phyloP scores from a whole-genome alignment of 2,888 invertebrate genomes.

The Chromoteleia sp. region DNA sequence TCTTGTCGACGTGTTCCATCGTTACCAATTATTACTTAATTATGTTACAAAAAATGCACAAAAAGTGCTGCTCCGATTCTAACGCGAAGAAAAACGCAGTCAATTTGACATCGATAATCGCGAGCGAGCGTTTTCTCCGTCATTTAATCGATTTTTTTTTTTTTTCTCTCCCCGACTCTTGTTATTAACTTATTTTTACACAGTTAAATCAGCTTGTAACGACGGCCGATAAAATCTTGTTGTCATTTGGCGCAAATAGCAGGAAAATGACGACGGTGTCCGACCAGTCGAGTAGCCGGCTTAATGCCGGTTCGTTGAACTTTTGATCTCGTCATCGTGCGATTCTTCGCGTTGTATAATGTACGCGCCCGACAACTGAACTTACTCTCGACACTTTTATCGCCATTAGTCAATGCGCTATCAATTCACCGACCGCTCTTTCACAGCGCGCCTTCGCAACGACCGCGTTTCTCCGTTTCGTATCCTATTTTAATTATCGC shows the following conservation, averaged over 20 bases:
- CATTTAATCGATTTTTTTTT: not conserved
- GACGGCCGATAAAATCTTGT: slow-evolving; percentile 54
- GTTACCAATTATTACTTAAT: too few species aligned
- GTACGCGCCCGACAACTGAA: slow-evolving; percentile 43
- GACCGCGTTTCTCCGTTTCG: slow-evolving; percentile 21
- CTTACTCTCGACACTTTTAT: slow-evolving; percentile 62
- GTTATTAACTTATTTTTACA: slow-evolving; percentile 1
- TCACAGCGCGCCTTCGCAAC: slow-evolving; percentile 19
- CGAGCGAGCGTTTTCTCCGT: not conserved
- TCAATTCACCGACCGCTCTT: slow-evolving; percentile 37
- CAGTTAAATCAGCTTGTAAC: slow-evolving; percentile 43
- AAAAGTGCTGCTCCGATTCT: too few species aligned
- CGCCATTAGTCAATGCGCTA: slow-evolving; percentile 58
- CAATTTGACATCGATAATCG: slow-evolving; percentile 4
- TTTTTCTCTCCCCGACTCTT: not conserved
- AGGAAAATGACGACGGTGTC: slow-evolving; percentile 57
- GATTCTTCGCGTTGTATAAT: slow-evolving; percentile 57
- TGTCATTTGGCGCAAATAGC: slow-evolving; percentile 59
- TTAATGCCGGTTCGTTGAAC: slow-evolving; percentile 65
- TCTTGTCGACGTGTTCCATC: too few species aligned
- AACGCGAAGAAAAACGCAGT: too few species aligned
- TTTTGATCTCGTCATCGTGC: slow-evolving; percentile 66
- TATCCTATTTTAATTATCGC: too few species aligned
- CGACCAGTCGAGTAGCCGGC: slow-evolving; percentile 54
- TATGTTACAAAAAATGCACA: too few species aligned